Conservation (phyloP, 23 tunicate species). For the Halocynthia aurantium region DNA sequence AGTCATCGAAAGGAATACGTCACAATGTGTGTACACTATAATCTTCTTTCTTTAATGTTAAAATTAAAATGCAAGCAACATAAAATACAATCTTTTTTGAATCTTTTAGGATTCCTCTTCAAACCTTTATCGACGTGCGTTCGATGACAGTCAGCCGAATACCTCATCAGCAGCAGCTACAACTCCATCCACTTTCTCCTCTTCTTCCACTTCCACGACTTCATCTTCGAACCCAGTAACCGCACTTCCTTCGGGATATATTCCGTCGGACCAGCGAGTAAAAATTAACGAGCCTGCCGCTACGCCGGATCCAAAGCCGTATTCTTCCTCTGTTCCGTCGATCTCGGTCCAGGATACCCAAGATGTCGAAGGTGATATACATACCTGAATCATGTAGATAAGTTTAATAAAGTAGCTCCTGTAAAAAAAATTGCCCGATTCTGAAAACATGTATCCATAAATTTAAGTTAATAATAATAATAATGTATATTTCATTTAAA, state of each 20-base stretch:
- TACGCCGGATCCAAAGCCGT: slow-evolving; percentile 46
- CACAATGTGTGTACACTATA: no score
- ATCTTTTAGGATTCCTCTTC: slow-evolving; percentile 12
- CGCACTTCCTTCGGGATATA: slow-evolving; percentile 77
- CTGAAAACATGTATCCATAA: no score
- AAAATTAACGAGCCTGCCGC: slow-evolving; percentile 27
- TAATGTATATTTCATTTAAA: no score
- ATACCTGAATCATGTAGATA: no score
- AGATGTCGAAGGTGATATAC: no score
- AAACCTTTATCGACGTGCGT: not conserved
- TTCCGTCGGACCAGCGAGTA: slow-evolving; percentile 78
- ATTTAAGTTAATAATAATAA: no score
- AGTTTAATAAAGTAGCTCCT: no score
- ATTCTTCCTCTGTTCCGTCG: not conserved
- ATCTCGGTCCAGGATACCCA: no score
- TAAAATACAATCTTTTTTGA: not conserved
- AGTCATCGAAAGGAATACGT: not conserved
- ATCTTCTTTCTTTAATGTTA: no score
- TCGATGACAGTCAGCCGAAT: not conserved
- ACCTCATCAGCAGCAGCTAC: not conserved
- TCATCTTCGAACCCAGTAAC: slow-evolving; percentile 13
- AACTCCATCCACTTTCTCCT: not conserved
- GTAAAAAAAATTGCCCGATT: no score
- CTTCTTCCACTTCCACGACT: slow-evolving; percentile 10
- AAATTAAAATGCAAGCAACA: not conserved